Base-by-base conservation (phyloP, 2,113 vertebrate genomes). In the Polypterus senegalus region DNA sequence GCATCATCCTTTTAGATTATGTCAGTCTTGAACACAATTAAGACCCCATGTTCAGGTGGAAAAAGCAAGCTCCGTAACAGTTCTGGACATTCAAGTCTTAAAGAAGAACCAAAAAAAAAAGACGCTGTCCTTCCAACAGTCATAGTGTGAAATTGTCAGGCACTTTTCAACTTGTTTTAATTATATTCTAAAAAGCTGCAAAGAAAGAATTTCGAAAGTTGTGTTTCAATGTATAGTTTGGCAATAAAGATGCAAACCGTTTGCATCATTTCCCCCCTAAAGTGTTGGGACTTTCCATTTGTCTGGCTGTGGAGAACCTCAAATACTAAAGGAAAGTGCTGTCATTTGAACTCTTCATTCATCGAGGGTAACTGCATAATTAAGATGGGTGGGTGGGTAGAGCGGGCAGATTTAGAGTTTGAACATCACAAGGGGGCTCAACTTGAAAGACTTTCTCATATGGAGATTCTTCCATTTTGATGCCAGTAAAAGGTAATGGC, bases 81-180 rank as follows among this genome's bases (percentile, higher is more conserved):
- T 83, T 83, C 83, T 77, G 75, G 90, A 92, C 92, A 93, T 96
- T 98, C 92, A 96, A 97, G 92, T 98, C 91, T 92, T 87, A 83
- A 88, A 82, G 89, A 89, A 79, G 49, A 3, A 9, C 75, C 63
- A 60, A 62, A 74, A 71, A 66, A 61, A 10, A 43, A 83, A 91
- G 77, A 87, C 77, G 82, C 86, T 86, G 86, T 89, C 84, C 83
- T 77, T 71, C 60, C 80, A 87, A 90, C 86, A 89, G 89, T 88
- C 82, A 76, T 83, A 84, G 86, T 87, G 86, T 88, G 86, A 92
- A 90, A 89, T 88, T 88, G 78, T 91, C 91, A 97, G 96, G 96
- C 96, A 98, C 96, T 98, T 98, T 92, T 88, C 27, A 27, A 91
- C 83, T 90, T 87, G 79, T 88, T 83, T 80, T 86, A 79, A 59